phyloP scores from a whole-genome alignment of 30 jellyfish, hydroid and myxozoan genomes.

The Hydractinia symbiolongicarpus region DNA sequence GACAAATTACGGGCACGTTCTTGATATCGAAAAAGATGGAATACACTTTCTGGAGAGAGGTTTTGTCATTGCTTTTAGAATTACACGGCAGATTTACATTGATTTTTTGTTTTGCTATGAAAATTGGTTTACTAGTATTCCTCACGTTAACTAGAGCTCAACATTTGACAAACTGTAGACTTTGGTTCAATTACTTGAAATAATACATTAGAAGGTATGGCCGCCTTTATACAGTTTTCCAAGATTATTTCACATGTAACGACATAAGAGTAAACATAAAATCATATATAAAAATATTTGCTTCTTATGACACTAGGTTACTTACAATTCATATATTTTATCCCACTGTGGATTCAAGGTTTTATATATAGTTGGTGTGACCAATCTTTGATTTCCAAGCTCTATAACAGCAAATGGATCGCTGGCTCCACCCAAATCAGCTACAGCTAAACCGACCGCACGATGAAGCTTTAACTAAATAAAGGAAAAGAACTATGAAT shows the following conservation, averaged over 20 bases:
- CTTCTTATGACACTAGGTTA: neutral
- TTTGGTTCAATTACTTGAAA: neutral
- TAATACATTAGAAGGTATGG: neutral
- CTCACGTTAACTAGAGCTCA: too few relatives aligned
- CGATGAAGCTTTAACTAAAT: constrained; percentile 66
- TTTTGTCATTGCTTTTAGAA: too few relatives aligned
- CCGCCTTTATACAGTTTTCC: neutral
- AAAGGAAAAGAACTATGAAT: neutral
- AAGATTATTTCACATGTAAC: too few relatives aligned
- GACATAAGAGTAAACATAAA: too few relatives aligned
- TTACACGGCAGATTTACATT: too few relatives aligned
- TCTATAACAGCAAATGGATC: constrained; percentile 94
- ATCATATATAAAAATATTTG: too few relatives aligned
- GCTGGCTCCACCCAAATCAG: constrained; percentile 94
- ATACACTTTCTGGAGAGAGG: too few relatives aligned
- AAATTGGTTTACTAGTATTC: too few relatives aligned
- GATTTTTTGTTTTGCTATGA: too few relatives aligned
- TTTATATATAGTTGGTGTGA: constrained; percentile 90
- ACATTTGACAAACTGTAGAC: too few relatives aligned
- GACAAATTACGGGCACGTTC: too few relatives aligned
- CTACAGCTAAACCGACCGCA: constrained; percentile 88
- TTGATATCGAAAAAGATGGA: too few relatives aligned
- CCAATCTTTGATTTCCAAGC: constrained; percentile 72
- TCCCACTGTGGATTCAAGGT: constrained; percentile 95
- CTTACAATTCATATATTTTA: constrained; percentile 81